Conservation (phyloP, 2,113 vertebrate species). For the Chaetops frenatus region DNA sequence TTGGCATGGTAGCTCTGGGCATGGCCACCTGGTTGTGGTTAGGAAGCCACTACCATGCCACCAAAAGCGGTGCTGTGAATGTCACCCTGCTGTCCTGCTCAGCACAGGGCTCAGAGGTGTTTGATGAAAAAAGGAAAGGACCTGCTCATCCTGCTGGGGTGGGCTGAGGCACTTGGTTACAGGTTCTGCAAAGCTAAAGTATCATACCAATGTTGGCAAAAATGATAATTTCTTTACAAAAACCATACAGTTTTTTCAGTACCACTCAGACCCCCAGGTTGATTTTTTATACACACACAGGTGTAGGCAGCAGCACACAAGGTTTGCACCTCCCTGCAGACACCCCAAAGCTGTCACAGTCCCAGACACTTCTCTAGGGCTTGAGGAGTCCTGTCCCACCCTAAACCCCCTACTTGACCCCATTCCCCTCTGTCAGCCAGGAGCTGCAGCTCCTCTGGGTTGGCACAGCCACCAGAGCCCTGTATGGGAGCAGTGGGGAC, state of each 20-base stretch:
- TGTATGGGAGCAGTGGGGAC: neutral
- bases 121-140: neutral
- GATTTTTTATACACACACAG: neutral
- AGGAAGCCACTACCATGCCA: neutral
- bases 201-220: neutral
- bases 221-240: neutral
- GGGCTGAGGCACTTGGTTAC: neutral
- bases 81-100: neutral
- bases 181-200: neutral
- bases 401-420: too few species aligned
- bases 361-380: neutral
- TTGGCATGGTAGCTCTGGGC: neutral
- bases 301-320: neutral
- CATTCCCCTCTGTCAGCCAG: fast-evolving
- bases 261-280: neutral
- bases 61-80: neutral
- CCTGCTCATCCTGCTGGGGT: neutral
- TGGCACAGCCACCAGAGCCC: neutral
- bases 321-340: neutral
- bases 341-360: neutral
- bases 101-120: neutral
- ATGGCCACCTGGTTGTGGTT: neutral
- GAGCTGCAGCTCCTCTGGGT: neutral
- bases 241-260: neutral
- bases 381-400: neutral